phyloP scores from a whole-genome alignment of 2,797 vertebrate genomes.

The Micrastur ruficollis region DNA sequence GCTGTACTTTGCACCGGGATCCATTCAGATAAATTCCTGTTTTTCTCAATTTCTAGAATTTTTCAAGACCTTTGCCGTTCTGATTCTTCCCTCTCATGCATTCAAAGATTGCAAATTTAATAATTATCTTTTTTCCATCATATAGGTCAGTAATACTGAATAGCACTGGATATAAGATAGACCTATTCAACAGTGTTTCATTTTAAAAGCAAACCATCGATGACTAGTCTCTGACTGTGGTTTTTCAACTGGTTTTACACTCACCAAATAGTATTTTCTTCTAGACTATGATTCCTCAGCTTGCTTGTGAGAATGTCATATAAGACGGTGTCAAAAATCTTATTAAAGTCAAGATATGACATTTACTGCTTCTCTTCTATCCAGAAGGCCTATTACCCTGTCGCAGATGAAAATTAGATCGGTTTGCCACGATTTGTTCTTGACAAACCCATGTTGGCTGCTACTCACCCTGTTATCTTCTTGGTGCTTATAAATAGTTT shows the following conservation, averaged over 20 bases:
- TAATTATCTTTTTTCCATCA: neutral
- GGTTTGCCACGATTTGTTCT: slow-evolving; percentile 68
- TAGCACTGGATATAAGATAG: neutral
- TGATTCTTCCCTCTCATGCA: neutral
- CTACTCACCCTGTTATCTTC: slow-evolving; percentile 66
- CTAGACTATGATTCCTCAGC: slow-evolving; percentile 41
- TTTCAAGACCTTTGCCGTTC: neutral
- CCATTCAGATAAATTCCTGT: neutral
- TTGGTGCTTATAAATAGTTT: slow-evolving; percentile 70
- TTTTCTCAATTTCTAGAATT: neutral
- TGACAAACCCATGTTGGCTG: slow-evolving; percentile 70
- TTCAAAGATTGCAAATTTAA: neutral
- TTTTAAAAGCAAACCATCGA: neutral
- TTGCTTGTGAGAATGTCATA: slow-evolving; percentile 63
- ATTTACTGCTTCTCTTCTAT: slow-evolving; percentile 68
- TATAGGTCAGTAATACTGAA: neutral
- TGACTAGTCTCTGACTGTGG: neutral
- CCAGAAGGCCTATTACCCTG: slow-evolving; percentile 69
- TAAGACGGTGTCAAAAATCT: slow-evolving; percentile 68
- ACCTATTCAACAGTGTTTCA: neutral
- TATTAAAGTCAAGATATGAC: slow-evolving; percentile 70
- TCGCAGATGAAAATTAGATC: slow-evolving; percentile 69
- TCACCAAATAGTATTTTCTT: slow-evolving; percentile 54
- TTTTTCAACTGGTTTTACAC: slow-evolving; percentile 30
- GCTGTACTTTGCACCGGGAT: neutral